Evolutionary conservation across 2,888 invertebrate genomes (phyloP), one percentile per base, ranked within the genome.

Genomic region (Acleris holmiana): DNA sequence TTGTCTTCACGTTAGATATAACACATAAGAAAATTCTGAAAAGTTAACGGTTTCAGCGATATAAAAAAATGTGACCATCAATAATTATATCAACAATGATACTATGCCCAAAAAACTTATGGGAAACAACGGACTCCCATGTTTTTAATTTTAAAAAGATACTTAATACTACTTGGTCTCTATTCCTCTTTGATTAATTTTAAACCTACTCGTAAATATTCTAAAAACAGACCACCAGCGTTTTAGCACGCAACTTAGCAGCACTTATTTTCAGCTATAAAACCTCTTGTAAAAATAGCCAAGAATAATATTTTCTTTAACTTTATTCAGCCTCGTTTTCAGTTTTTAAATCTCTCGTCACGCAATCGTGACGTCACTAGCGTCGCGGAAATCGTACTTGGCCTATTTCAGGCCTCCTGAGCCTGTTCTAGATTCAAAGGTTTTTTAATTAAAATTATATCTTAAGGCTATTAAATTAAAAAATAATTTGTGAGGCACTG

Each of bases 341-440:
- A 40, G 53, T 40, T 58, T 64, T 61, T 48, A 67, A 46, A 69
- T 72, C 62, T n/a, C 56, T 61, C 66, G 61, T 63, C 67, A 61
- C 70, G 56, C 64, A 68, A 71, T 80, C 71, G 80, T 80, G 78
- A 82, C 80, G 75, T 75, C 55, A 76, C 66, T 68, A 71, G 76
- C 76, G 80, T 84, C 80, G 80, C 80, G 76, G 82, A 82, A 79
- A 78, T 77, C 74, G 76, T 75, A 78, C 85, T 86, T 84, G 87
- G 86, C 88, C 87, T 75, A 81, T 73, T 84, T 83, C 69, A 74
- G 75, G 76, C 75, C 78, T 73, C 75, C 73, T 62, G 29, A 46
- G 63, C 48, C 56, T 61, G 61, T 61, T 66, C 61, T 53, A 65
- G 66, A 67, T 69, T 66, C 35, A 62, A 64, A 19, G 53, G 48